phyloP scores from a whole-genome alignment of 2,888 invertebrate species.

The Xestoiulus laeticollis region DNA sequence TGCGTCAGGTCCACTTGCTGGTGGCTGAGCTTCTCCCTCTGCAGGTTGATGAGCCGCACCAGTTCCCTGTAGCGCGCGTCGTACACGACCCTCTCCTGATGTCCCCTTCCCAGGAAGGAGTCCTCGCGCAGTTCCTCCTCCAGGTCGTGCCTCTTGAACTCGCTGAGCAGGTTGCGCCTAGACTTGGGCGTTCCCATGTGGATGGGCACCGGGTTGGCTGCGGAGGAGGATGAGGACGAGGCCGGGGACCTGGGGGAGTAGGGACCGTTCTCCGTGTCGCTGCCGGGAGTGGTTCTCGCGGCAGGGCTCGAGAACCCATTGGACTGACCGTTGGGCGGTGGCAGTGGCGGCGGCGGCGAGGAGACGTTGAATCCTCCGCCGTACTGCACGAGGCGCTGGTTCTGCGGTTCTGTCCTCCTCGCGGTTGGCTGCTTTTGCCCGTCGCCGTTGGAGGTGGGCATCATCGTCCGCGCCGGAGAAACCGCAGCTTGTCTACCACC shows the following conservation, averaged over 20 bases:
- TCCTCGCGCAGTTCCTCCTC: constrained; percentile 53
- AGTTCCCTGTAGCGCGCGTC: constrained; percentile 83
- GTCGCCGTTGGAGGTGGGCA: background rate
- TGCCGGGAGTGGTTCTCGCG: background rate
- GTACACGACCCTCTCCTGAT: constrained; percentile 57
- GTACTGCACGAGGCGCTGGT: background rate
- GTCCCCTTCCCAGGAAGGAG: constrained; percentile 27
- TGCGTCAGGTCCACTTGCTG: constrained; percentile 92
- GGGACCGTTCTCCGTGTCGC: background rate
- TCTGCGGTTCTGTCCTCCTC: background rate
- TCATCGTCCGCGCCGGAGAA: background rate
- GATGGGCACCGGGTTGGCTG: constrained; percentile 41
- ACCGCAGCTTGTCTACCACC: background rate
- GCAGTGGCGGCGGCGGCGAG: no score
- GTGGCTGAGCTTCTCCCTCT: constrained; percentile 85
- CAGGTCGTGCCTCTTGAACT: constrained; percentile 49
- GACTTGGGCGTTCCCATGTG: constrained; percentile 53
- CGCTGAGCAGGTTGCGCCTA: constrained; percentile 49
- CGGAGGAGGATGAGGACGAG: no score
- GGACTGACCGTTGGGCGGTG: background rate
- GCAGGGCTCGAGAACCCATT: background rate
- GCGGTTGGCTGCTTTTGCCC: background rate
- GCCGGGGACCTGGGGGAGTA: background rate
- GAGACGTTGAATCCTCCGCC: background rate
- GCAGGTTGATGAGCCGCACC: constrained; percentile 87